Percentiles rank a stretch among this genome's conserved stretches.
Evolutionary conservation across 2,797 vertebrate species (phyloP).

Genomic region (Meda fulgida): DNA sequence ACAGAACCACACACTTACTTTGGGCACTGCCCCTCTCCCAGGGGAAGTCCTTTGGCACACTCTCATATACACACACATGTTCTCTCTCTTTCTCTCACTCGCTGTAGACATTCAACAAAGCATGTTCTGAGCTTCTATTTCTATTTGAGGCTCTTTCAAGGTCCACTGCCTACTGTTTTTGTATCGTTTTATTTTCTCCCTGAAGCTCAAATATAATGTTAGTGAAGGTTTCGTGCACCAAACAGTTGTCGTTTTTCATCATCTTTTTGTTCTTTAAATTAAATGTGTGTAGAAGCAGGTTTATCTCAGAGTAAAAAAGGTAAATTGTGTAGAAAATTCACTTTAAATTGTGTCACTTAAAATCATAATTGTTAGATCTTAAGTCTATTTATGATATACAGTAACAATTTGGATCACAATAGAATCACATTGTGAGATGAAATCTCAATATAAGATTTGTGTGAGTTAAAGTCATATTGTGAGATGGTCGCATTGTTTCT

Average conservation of each 20-base stretch:
- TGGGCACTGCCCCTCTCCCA: constrained; percentile 43
- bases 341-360: too few relatives aligned
- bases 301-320: background rate
- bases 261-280: background rate
- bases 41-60: constrained; percentile 55
- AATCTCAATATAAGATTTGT: background rate
- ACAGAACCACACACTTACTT: constrained; percentile 28
- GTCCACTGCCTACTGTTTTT: background rate
- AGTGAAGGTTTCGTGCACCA: background rate
- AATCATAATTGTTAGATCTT: background rate
- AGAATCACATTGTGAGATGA: background rate
- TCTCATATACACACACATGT: background rate
- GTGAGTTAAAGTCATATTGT: background rate
- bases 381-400: background rate
- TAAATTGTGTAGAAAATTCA: background rate
- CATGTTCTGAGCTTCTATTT: constrained; percentile 1
- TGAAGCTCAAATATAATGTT: background rate
- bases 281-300: background rate
- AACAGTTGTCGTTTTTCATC: background rate
- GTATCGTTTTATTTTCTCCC: background rate
- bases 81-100: constrained; percentile 5
- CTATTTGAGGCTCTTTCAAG: constrained; percentile 20
- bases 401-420: background rate
- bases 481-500: background rate
- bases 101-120: background rate